phyloP scores from a whole-genome alignment of 2,888 invertebrate genomes.

The Geotrupes spiniger region DNA sequence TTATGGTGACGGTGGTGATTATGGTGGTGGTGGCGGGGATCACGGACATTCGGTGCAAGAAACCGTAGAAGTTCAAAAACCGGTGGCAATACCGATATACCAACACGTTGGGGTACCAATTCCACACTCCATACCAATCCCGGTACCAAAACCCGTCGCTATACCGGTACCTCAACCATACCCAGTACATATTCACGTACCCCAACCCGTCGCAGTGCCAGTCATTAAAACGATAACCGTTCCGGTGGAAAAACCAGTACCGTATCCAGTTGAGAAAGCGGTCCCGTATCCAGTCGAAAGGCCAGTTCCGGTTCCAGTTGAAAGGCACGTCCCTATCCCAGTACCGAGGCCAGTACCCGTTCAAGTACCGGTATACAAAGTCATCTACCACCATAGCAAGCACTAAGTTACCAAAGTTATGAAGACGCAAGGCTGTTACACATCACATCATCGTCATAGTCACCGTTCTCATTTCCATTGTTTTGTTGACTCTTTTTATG shows the following conservation, averaged over 20 bases:
- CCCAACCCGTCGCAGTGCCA: slow-evolving; percentile 66
- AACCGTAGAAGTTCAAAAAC: slow-evolving; percentile 67
- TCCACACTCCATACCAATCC: slow-evolving; percentile 56
- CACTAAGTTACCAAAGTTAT: slow-evolving; percentile 35
- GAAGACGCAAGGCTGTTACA: slow-evolving; percentile 5
- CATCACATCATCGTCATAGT: slow-evolving; percentile 3
- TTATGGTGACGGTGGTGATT: slow-evolving; percentile 27
- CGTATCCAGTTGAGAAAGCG: slow-evolving; percentile 65
- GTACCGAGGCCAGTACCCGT: slow-evolving; percentile 68
- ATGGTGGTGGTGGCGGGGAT: slow-evolving; percentile 31
- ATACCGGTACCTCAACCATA: slow-evolving; percentile 67
- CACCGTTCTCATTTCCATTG: not conserved
- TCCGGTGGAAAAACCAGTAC: slow-evolving; percentile 70
- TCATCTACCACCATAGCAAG: slow-evolving; percentile 68
- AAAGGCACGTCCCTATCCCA: slow-evolving; percentile 66
- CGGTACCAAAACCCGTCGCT: slow-evolving; percentile 66
- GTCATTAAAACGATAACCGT: slow-evolving; percentile 66
- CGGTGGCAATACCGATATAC: slow-evolving; percentile 57
- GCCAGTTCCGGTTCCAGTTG: slow-evolving; percentile 66
- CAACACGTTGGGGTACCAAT: slow-evolving; percentile 53
- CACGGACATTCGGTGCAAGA: slow-evolving; percentile 49
- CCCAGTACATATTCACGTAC: slow-evolving; percentile 67
- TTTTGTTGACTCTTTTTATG: slow-evolving; percentile 3
- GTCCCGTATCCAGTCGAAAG: slow-evolving; percentile 67
- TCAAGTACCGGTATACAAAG: slow-evolving; percentile 69